These are phyloP conservation scores for Peromyscus californicus DNA, from an alignment of 2,113 vertebrate genomes.

Conservation along the genomic window DNA sequence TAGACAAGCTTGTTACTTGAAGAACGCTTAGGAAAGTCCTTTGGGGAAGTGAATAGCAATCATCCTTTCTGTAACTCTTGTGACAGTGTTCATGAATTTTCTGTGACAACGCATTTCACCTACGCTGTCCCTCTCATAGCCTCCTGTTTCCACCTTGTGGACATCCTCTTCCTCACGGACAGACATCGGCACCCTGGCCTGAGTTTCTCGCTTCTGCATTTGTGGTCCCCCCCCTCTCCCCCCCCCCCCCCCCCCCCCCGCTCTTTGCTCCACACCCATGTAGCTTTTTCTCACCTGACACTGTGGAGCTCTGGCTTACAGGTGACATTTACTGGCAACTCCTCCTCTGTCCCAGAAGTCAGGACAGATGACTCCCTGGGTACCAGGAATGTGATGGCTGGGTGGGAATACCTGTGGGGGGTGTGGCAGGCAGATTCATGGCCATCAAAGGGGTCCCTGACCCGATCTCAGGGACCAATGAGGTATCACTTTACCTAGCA, in stretches of 20 bases:
- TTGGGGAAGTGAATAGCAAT: conserved; percentile 53
- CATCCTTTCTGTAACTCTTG: conserved; percentile 6
- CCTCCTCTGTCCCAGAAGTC: background rate
- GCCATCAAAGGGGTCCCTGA: background rate
- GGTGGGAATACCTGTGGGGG: background rate
- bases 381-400: background rate
- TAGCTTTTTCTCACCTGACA: background rate
- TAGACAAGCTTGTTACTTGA: conserved; percentile 64
- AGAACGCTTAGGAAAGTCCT: conserved; percentile 69
- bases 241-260: background rate
- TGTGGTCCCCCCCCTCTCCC: background rate
- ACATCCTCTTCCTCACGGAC: rapidly evolving
- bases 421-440: background rate
- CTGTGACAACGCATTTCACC: background rate
- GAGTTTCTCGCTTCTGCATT: background rate
- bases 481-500: background rate
- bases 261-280: rapidly evolving
- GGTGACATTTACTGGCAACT: background rate
- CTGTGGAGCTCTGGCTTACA: background rate
- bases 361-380: background rate
- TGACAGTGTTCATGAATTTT: background rate
- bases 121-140: background rate
- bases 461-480: background rate
- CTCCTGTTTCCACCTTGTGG: background rate
- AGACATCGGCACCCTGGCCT: background rate